These are phyloP conservation scores for Phalacrocorax carbo DNA, from an alignment of 2,113 vertebrate species.

Conservation along the genomic window DNA sequence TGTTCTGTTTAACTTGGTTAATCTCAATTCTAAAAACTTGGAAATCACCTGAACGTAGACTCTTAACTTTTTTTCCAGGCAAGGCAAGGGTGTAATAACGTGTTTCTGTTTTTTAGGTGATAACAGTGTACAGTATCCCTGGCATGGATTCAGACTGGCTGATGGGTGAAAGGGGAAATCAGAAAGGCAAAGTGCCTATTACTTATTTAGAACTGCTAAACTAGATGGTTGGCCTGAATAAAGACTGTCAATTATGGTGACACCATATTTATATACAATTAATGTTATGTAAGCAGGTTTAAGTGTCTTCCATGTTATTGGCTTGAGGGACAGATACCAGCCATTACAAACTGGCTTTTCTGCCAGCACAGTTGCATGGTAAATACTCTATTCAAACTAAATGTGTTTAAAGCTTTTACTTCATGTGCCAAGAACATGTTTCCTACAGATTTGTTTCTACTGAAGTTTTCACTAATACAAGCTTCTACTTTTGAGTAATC, in stretches of 20 bases:
- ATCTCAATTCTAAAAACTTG: background rate
- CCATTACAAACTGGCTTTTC: slow-evolving; percentile 70
- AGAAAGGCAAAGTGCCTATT: slow-evolving; percentile 98
- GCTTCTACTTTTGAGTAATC: slow-evolving; percentile 77
- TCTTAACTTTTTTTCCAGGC: background rate
- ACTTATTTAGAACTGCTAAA: slow-evolving; percentile 98
- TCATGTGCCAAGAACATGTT: slow-evolving; percentile 76
- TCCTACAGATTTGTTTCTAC: slow-evolving; percentile 83
- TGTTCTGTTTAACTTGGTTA: background rate
- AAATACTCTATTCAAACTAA: slow-evolving; percentile 71
- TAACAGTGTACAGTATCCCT: slow-evolving; percentile 89
- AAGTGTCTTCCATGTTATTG: slow-evolving; percentile 77
- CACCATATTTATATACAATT: slow-evolving; percentile 85
- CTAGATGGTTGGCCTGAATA: slow-evolving; percentile 73
- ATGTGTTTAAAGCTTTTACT: slow-evolving; percentile 75
- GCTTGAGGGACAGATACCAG: slow-evolving; percentile 72
- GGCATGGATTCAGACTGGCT: slow-evolving; percentile 99
- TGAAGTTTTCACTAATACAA: slow-evolving; percentile 79
- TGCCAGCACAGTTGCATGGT: slow-evolving; percentile 77
- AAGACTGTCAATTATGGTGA: slow-evolving; percentile 67
- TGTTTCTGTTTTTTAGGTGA: slow-evolving; percentile 82
- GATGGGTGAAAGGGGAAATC: slow-evolving; percentile 94
- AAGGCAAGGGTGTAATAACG: background rate
- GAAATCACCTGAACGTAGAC: background rate
- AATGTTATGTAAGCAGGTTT: slow-evolving; percentile 79